A percentile compares a stretch with the other conserved stretches of the same genome.
phyloP scores from a whole-genome alignment of 2,888 invertebrate genomes.

The Ormia ochracea region DNA sequence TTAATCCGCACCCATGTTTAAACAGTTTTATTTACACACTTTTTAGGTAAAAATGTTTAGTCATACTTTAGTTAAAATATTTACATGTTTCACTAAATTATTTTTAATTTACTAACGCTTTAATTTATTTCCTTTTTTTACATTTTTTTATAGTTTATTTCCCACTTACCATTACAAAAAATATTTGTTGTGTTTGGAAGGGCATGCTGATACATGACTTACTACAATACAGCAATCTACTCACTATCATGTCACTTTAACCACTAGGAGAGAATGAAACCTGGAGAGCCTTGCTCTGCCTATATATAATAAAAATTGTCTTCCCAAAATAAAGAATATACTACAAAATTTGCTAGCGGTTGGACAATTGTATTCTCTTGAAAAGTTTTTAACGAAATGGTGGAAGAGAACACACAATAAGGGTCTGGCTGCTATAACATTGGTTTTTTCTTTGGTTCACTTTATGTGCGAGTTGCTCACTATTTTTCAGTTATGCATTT shows the following conservation, averaged over 20 bases:
- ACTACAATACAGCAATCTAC: constrained; percentile 76
- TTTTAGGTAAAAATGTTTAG: background rate
- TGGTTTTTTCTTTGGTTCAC: background rate
- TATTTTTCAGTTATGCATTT: constrained; percentile 16
- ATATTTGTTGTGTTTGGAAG: constrained; percentile 77
- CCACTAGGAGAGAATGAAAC: constrained; percentile 77
- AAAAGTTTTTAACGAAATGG: background rate
- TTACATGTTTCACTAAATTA: background rate
- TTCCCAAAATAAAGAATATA: constrained; percentile 15
- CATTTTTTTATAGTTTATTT: constrained; percentile 38
- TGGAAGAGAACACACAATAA: background rate
- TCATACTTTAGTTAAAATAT: background rate
- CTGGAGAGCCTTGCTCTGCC: constrained; percentile 68
- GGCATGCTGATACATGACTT: constrained; percentile 78
- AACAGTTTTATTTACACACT: constrained; percentile 8
- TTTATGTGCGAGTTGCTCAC: constrained; percentile 16
- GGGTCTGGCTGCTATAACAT: background rate
- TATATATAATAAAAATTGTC: constrained; percentile 71
- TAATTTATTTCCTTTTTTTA: constrained; percentile 3
- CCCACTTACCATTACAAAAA: constrained; percentile 76
- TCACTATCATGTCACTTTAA: constrained; percentile 78
- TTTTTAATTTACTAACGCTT: background rate
- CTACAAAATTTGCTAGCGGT: background rate
- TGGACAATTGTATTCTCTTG: constrained; percentile 15
- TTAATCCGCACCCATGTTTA: constrained; percentile 64